Base-by-base conservation (phyloP, 2,113 vertebrate genomes). In the Mionectes macconnelli region DNA sequence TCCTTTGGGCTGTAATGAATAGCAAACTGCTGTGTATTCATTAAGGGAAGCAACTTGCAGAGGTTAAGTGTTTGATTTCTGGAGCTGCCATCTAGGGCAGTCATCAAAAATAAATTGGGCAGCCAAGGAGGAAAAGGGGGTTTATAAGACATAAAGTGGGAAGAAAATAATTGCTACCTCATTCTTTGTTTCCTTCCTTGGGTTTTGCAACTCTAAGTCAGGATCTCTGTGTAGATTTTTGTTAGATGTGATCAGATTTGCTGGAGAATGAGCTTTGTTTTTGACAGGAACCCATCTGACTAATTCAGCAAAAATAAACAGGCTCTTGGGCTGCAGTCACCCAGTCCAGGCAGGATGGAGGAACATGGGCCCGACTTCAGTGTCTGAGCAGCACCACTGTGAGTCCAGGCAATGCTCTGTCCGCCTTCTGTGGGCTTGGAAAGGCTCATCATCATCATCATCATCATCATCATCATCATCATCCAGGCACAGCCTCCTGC, bases 21-120 rank as follows among this genome's bases (percentile, higher is more conserved):
- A 91, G 94, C 69, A 81, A 83, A 69, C 85, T 84, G 78, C 93
- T 85, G 83, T 3, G 39, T 80, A 42, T 92, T 96, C 88, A 84
- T 89, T 90, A 93, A 84, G 86, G 84, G 77, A 74, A 89, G 89
- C 87, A n/a, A 57, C 92, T 96, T 12, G 44, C 84, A 91, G 94
- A 95, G 96, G 96, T 95, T 73, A 96, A 97, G 72, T 90, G 88
- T 91, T 92, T 97, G 90, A 63, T 96, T 96, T 94, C 89, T 84
- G 93, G 81, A 96, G 89, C 89, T 35, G 47, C 88, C 4, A 0
- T 79, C 21, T 47, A 74, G 82, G 88, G 52, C 84, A 86, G 81
- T 83, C 66, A 84, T 62, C 56, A 85, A 91, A 94, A 94, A 80
- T 75, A 92, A 91, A 91, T 95, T 83, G 82, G 89, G 79, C 82